Conservation (phyloP, 2,888 invertebrate species). For the Tanypteryx hageni region DNA sequence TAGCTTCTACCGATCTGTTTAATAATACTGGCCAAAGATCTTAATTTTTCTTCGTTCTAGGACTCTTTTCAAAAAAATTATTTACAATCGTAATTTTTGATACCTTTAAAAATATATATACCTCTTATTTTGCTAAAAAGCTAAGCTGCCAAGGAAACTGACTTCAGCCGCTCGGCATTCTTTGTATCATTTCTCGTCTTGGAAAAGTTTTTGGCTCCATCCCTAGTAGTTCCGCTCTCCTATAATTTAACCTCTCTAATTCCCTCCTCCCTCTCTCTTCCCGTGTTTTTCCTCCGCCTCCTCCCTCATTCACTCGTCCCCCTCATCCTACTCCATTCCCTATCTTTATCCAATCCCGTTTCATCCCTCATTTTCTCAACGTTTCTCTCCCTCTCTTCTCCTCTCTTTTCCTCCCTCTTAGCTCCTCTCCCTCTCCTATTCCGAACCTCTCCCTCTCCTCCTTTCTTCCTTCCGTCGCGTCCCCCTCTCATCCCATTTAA, state of each 20-base stretch:
- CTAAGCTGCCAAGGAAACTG: no score
- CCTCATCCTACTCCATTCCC: not conserved
- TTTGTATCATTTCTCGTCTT: not conserved
- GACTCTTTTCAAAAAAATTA: no score
- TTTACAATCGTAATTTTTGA: no score
- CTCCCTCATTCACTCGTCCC: not conserved
- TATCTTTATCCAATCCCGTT: not conserved
- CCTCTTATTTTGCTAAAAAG: no score
- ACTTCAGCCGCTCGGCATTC: not conserved
- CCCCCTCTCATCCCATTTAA: slow-evolving; percentile 23
- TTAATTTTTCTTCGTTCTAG: no score
- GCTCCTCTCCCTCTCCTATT: not conserved
- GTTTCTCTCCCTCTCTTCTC: not conserved
- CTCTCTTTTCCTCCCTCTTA: not conserved
- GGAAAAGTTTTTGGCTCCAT: not conserved
- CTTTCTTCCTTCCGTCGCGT: not conserved
- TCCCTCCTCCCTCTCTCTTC: not conserved
- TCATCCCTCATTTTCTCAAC: not conserved
- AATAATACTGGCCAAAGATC: no score
- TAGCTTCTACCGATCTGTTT: no score
- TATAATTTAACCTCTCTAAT: not conserved
- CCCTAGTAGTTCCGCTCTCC: not conserved
- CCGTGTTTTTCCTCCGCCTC: not conserved
- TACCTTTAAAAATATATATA: no score
- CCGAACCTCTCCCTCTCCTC: not conserved